Evolutionary conservation across 2,797 vertebrate species (phyloP).

Genomic region (Halcyon badia): DNA sequence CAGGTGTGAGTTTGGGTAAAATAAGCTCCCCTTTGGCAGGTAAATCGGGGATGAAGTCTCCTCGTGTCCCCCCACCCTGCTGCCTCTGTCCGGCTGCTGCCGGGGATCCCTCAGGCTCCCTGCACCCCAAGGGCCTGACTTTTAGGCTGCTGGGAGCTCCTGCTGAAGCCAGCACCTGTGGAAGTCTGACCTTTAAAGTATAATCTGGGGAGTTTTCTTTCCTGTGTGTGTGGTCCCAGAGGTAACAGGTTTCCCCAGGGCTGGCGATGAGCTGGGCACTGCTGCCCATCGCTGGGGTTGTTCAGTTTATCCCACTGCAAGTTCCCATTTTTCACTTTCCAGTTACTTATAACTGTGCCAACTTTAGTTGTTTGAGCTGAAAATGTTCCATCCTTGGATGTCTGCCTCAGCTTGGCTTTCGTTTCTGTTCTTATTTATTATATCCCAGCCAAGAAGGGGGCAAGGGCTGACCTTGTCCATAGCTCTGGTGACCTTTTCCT

Average conservation of each 20-base stretch:
- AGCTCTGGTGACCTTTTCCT: not conserved
- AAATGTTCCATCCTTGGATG: not conserved
- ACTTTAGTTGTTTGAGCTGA: not conserved
- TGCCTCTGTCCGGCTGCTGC: not conserved
- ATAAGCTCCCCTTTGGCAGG: accelerated
- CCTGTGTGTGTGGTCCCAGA: accelerated
- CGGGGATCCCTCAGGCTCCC: not conserved
- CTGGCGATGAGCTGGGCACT: accelerated
- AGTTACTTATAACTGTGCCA: not conserved
- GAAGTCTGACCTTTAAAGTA: not conserved
- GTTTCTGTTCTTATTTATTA: accelerated
- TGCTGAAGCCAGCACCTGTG: not conserved
- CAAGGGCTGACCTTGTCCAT: accelerated
- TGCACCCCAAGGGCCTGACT: not conserved
- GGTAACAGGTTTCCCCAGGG: accelerated
- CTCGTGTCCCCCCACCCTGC: accelerated
- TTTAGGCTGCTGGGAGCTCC: accelerated
- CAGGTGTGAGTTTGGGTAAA: not conserved
- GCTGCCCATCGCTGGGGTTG: accelerated
- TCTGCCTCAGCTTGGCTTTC: not conserved
- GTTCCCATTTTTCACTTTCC: not conserved
- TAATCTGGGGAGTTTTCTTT: no score
- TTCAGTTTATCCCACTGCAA: not conserved
- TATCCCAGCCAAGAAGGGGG: not conserved
- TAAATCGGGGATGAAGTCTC: accelerated